A percentile compares a stretch with the other conserved stretches of the same genome.
Conservation (phyloP, 2,888 invertebrate species). For the Sarcophaga rosellei region DNA sequence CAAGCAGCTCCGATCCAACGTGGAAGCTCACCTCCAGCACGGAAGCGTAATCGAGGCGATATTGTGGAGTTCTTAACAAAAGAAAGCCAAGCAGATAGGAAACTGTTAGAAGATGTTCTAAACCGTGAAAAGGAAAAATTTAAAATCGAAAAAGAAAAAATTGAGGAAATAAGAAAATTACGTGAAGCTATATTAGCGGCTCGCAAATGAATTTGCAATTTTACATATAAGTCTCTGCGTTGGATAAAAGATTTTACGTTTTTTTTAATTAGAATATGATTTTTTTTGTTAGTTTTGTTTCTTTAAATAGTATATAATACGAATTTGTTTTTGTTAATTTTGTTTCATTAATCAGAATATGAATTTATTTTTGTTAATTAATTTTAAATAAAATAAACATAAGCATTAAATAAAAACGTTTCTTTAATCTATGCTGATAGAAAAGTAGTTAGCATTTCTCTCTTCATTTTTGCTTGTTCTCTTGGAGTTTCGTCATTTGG, state of each 20-base stretch:
- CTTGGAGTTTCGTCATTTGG: conserved; percentile 9
- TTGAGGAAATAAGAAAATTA: conserved; percentile 29
- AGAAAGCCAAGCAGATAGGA: conserved; percentile 7
- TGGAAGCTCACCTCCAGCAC: background rate
- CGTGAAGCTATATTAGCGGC: conserved; percentile 6
- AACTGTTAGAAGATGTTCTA: conserved; percentile 26
- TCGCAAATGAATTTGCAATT: background rate
- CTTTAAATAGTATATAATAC: too few relatives aligned
- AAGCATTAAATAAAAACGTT: background rate
- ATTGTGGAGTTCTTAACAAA: conserved; percentile 1
- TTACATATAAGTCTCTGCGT: background rate
- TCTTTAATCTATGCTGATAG: background rate
- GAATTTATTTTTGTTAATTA: conserved; percentile 8
- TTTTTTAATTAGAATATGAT: background rate
- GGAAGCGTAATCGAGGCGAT: conserved; percentile 24
- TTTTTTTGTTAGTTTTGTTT: too few relatives aligned
- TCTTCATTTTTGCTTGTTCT: background rate
- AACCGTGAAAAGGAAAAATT: conserved; percentile 38
- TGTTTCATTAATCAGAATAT: conserved; percentile 12
- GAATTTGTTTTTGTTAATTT: background rate
- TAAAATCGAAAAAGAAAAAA: conserved; percentile 42
- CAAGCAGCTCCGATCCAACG: conserved; percentile 13
- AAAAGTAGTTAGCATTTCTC: conserved; percentile 2
- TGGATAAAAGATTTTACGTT: background rate
- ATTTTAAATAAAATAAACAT: conserved; percentile 5